Evolutionary conservation across 2,797 vertebrate genomes (phyloP).

Genomic region (Malurus splendens): DNA sequence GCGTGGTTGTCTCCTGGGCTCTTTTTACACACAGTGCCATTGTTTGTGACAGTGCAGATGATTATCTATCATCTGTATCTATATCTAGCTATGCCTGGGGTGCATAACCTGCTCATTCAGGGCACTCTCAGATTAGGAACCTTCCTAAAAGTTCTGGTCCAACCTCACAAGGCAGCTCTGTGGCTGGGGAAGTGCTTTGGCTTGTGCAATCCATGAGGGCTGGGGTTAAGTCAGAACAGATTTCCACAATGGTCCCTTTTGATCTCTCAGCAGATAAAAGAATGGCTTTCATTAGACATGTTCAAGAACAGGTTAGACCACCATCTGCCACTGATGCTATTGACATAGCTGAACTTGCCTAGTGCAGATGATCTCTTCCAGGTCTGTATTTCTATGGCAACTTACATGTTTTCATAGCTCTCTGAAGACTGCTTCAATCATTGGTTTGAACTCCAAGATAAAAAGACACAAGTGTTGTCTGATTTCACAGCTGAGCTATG

Average conservation of each 20-base stretch:
- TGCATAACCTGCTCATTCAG: neutral
- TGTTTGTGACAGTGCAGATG: neutral
- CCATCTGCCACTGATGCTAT: constrained; percentile 13
- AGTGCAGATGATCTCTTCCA: neutral
- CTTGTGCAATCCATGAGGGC: neutral
- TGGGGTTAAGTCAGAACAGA: constrained; percentile 4
- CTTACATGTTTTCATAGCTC: neutral
- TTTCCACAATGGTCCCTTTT: neutral
- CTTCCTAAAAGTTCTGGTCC: neutral
- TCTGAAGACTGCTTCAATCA: neutral
- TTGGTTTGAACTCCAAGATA: neutral
- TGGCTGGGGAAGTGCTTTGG: neutral
- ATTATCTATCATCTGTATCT: neutral
- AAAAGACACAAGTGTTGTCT: neutral
- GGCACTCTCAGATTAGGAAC: neutral
- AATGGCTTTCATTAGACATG: constrained; percentile 2
- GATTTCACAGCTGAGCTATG: neutral
- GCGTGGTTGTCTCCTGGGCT: neutral
- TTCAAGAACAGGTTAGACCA: constrained; percentile 34
- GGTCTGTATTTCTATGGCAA: neutral
- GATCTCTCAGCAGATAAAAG: constrained; percentile 8
- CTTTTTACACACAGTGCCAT: neutral
- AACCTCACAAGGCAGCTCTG: neutral
- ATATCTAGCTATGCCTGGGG: neutral
- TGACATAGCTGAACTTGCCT: neutral